A percentile compares a stretch with the other conserved stretches of the same genome.
Conservation (phyloP, 2,888 invertebrate species). For the Vanessa cardui region DNA sequence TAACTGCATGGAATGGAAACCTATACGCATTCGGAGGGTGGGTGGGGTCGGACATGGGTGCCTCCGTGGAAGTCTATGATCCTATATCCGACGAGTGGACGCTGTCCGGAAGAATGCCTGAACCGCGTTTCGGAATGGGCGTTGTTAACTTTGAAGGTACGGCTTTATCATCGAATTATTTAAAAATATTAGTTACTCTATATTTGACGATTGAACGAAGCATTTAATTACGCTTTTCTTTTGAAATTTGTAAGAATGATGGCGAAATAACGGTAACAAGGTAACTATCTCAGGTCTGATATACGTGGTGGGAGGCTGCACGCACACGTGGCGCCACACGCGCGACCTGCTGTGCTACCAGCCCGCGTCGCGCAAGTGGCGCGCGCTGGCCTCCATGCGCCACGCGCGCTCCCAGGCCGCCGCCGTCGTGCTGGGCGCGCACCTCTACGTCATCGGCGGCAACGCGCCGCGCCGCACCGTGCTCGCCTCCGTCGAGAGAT, state of each 20-base stretch:
- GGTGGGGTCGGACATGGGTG: conserved; percentile 95
- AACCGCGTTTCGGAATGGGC: conserved; percentile 95
- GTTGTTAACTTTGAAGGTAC: conserved; percentile 91
- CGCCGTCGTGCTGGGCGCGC: conserved; percentile 91
- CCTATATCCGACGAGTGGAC: conserved; percentile 90
- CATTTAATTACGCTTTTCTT: too few relatives aligned
- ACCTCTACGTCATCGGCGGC: conserved; percentile 94
- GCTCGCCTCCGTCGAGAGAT: conserved; percentile 91
- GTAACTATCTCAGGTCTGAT: conserved; percentile 84
- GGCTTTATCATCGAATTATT: background rate
- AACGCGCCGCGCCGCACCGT: conserved; percentile 91
- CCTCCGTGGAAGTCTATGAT: conserved; percentile 94
- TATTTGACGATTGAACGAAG: too few relatives aligned
- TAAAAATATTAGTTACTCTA: too few relatives aligned
- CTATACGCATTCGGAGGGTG: conserved; percentile 96
- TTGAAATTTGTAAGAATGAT: too few relatives aligned
- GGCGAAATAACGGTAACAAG: too few relatives aligned
- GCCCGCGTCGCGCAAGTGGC: conserved; percentile 92
- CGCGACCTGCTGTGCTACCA: conserved; percentile 91
- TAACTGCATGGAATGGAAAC: conserved; percentile 91
- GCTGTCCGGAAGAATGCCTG: conserved; percentile 89
- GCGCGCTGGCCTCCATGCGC: conserved; percentile 88
- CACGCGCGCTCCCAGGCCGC: conserved; percentile 94
- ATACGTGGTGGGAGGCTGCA: conserved; percentile 96
- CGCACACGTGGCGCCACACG: conserved; percentile 89